Percentiles rank a stretch among this genome's conserved stretches.
Conservation (phyloP, 2,888 invertebrate species). For the Herminia tarsipennalis region DNA sequence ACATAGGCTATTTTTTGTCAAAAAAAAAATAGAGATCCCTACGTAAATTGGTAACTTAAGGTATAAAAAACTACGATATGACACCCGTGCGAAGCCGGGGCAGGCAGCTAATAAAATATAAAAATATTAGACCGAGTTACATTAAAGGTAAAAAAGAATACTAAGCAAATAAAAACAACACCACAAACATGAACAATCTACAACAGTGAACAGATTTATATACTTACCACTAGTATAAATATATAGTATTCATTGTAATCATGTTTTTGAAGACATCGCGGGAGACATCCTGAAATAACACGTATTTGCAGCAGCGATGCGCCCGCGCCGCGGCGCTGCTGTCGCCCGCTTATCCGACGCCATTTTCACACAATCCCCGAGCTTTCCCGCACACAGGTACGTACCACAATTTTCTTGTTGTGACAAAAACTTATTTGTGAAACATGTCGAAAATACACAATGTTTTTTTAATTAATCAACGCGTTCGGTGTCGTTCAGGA, state of each 20-base stretch:
- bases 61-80: no score
- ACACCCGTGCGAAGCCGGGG: no score
- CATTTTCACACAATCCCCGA: conserved; percentile 81
- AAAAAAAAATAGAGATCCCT: no score
- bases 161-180: neutral
- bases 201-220: conserved; percentile 9
- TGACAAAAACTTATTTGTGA: conserved; percentile 33
- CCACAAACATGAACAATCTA: neutral
- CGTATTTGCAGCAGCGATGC: conserved; percentile 76
- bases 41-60: no score
- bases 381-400: conserved; percentile 82
- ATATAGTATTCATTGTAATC: conserved; percentile 54
- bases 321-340: conserved; percentile 75
- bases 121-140: no score
- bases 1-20: no score
- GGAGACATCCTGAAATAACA: conserved; percentile 86
- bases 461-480: conserved; percentile 17
- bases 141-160: no score
- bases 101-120: no score
- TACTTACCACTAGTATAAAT: conserved; percentile 29
- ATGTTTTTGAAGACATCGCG: conserved; percentile 80
- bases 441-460: conserved; percentile 28
- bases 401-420: conserved; percentile 52
- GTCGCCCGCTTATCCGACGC: conserved; percentile 75
- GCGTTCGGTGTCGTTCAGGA: conserved; percentile 17